Evolutionary conservation across 2,797 vertebrate species (phyloP).

Genomic region (Dermochelys coriacea): DNA sequence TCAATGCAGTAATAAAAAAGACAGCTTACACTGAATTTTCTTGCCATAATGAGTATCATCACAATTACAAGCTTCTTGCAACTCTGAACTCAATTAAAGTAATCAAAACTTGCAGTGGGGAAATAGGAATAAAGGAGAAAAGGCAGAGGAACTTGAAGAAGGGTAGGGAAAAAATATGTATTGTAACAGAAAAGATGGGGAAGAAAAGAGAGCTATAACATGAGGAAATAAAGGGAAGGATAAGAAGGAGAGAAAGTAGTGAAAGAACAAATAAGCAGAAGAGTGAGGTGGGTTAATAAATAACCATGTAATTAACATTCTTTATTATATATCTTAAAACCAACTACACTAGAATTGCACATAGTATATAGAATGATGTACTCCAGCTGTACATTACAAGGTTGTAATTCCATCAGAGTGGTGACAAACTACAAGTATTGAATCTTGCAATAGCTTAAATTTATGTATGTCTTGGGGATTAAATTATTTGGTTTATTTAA

Average conservation of each 20-base stretch:
- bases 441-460: slow-evolving; percentile 21
- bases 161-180: background rate
- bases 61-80: background rate
- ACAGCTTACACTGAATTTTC: background rate
- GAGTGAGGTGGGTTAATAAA: slow-evolving; percentile 37
- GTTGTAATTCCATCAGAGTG: slow-evolving; percentile 22
- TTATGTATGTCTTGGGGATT: background rate
- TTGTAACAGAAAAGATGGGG: background rate
- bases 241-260: background rate
- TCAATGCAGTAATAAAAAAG: background rate
- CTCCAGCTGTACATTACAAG: background rate
- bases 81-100: background rate
- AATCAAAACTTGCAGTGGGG: background rate
- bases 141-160: background rate
- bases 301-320: background rate
- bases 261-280: background rate
- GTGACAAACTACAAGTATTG: slow-evolving; percentile 27
- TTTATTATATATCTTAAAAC: background rate
- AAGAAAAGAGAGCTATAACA: background rate
- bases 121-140: background rate
- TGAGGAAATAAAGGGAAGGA: background rate
- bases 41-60: background rate
- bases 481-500: slow-evolving; percentile 15
- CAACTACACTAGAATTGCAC: background rate
- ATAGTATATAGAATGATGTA: slow-evolving; percentile 6